These are phyloP conservation scores for Ichneumoninae sp. DNA, from an alignment of 2,888 invertebrate species.

Conservation along the genomic window DNA sequence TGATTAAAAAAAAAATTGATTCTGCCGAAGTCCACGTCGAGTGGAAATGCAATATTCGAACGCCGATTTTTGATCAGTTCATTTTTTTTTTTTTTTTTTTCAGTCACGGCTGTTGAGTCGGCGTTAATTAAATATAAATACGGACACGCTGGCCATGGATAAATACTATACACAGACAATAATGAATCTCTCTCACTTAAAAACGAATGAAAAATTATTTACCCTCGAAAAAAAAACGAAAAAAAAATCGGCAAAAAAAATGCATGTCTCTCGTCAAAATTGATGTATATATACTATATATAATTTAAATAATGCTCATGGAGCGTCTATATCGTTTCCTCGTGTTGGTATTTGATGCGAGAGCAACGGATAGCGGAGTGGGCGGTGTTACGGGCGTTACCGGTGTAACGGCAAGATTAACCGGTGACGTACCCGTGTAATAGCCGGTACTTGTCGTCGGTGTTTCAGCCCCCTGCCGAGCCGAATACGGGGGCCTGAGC, in stretches of 20 bases:
- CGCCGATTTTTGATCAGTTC: conserved; percentile 7
- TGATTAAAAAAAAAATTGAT: background rate
- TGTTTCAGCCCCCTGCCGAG: conserved; percentile 79
- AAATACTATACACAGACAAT: conserved; percentile 64
- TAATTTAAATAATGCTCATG: conserved; percentile 82
- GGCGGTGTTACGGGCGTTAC: conserved; percentile 82
- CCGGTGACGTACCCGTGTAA: conserved; percentile 62
- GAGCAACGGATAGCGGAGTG: conserved; percentile 79
- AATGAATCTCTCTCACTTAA: conserved; percentile 48
- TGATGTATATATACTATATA: conserved; percentile 13
- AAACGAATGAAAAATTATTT: conserved; percentile 3
- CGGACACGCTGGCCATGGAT: conserved; percentile 51
- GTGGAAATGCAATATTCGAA: conserved; percentile 2
- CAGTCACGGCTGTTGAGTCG: conserved; percentile 10
- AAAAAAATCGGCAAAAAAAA: conserved; percentile 35
- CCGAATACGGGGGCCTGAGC: conserved; percentile 84
- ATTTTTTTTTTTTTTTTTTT: background rate
- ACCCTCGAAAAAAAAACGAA: conserved; percentile 12
- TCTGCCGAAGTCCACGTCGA: background rate
- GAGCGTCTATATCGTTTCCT: conserved; percentile 83
- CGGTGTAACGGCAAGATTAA: conserved; percentile 77
- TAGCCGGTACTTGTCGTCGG: conserved; percentile 57
- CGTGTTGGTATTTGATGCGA: conserved; percentile 76
- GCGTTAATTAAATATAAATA: conserved; percentile 56
- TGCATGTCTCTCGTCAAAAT: conserved; percentile 29